These are phyloP conservation scores for Cisticola juncidis DNA, from an alignment of 2,113 vertebrate genomes.

Conservation along the genomic window DNA sequence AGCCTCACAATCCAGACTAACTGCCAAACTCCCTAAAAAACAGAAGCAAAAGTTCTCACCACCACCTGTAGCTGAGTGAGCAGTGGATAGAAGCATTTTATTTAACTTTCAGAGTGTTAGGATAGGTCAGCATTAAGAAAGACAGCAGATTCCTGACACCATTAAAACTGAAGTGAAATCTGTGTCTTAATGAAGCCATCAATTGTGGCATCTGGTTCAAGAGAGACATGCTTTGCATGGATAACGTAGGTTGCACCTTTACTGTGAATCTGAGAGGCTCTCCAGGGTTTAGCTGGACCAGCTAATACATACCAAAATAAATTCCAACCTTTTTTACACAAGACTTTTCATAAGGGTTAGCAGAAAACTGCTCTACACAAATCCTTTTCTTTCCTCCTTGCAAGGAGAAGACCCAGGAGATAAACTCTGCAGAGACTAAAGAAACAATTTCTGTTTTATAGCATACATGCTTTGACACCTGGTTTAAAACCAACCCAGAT, in stretches of 20 bases:
- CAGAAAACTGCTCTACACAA: constrained; percentile 37
- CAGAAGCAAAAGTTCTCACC: neutral
- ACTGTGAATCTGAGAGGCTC: neutral
- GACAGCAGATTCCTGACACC: neutral
- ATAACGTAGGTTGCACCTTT: neutral
- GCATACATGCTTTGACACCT: constrained; percentile 36
- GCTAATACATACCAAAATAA: constrained; percentile 23
- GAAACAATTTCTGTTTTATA: constrained; percentile 37
- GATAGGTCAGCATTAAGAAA: neutral
- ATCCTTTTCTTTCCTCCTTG: constrained; percentile 22
- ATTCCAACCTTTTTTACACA: constrained; percentile 22
- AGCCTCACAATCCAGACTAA: neutral
- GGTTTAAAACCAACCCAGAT: constrained; percentile 41
- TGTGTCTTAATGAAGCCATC: neutral
- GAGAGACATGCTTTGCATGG: neutral
- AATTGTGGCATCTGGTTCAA: neutral
- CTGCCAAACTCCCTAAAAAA: neutral
- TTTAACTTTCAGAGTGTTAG: neutral
- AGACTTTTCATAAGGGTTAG: constrained; percentile 17
- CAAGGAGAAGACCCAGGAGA: constrained; percentile 37
- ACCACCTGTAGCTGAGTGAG: neutral
- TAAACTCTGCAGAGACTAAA: constrained; percentile 40
- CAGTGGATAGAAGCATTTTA: neutral
- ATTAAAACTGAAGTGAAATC: neutral
- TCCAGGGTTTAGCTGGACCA: constrained; percentile 11